Evolutionary conservation across 2,797 vertebrate species (phyloP).

Genomic region (Acipenser transmontanus): DNA sequence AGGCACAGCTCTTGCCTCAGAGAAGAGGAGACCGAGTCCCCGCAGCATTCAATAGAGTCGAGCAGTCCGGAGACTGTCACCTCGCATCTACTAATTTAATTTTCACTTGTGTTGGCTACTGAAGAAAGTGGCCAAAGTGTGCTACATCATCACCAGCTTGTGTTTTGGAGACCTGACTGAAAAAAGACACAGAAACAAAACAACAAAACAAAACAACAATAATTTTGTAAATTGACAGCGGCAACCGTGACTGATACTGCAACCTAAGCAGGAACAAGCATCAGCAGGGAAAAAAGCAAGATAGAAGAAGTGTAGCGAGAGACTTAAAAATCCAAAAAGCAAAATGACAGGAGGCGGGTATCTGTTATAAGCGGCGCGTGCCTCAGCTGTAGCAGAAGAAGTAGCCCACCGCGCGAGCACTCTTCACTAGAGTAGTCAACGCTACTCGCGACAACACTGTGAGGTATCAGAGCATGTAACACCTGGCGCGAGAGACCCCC

Average conservation of each 20-base stretch:
- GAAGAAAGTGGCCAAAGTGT: slow-evolving; percentile 38
- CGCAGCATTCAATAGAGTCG: slow-evolving; percentile 66
- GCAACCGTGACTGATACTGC: slow-evolving; percentile 31
- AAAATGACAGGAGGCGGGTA: slow-evolving; percentile 19
- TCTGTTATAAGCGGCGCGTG: slow-evolving; percentile 29
- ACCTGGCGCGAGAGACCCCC: slow-evolving; percentile 31
- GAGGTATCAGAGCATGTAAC: slow-evolving; percentile 18
- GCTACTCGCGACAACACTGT: slow-evolving; percentile 34
- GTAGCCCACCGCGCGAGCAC: slow-evolving; percentile 23
- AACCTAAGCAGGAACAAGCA: slow-evolving; percentile 34
- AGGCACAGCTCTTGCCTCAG: slow-evolving; percentile 66
- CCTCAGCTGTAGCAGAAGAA: slow-evolving; percentile 31
- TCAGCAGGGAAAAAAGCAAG: background rate
- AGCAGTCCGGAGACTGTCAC: slow-evolving; percentile 51
- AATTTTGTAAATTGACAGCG: slow-evolving; percentile 32
- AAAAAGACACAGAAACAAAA: slow-evolving; percentile 14
- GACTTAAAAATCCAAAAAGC: slow-evolving; percentile 27
- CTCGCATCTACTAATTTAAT: slow-evolving; percentile 46
- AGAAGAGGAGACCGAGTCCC: slow-evolving; percentile 69
- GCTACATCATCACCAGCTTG: slow-evolving; percentile 27
- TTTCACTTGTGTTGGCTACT: slow-evolving; percentile 47
- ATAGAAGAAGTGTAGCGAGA: slow-evolving; percentile 5
- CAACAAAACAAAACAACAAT: slow-evolving; percentile 28
- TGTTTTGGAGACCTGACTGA: slow-evolving; percentile 49
- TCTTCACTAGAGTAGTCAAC: slow-evolving; percentile 38